Evolutionary conservation across 2,113 vertebrate genomes (phyloP).

Genomic region (Leptodactylus fuscus): DNA sequence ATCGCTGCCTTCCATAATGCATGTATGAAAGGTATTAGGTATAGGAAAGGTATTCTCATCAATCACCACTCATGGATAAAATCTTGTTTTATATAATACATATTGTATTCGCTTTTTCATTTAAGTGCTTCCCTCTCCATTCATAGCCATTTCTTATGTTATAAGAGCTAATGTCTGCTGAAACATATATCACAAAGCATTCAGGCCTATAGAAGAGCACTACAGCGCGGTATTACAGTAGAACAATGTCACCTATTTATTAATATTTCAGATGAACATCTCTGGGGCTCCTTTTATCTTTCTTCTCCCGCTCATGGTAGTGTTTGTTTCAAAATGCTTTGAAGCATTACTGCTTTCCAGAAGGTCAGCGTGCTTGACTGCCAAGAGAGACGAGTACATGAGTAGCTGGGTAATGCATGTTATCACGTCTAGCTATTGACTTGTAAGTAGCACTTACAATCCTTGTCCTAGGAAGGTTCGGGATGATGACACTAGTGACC

Average conservation of each 20-base stretch:
- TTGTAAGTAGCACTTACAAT: constrained; percentile 60
- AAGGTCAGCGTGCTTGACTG: constrained; percentile 58
- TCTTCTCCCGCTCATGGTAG: constrained; percentile 43
- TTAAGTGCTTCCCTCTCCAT: constrained; percentile 38
- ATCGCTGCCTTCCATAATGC: not conserved
- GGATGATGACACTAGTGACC: constrained; percentile 58
- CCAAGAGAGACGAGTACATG: constrained; percentile 53
- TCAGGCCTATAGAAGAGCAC: constrained; percentile 24
- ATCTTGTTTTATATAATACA: not conserved
- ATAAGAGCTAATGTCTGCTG: constrained; percentile 40
- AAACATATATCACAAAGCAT: constrained; percentile 48
- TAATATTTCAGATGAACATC: constrained; percentile 57
- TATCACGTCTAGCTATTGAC: constrained; percentile 60
- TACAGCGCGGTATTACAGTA: constrained; percentile 37
- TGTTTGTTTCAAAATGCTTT: constrained; percentile 61
- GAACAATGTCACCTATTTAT: constrained; percentile 60
- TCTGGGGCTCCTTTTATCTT: constrained; percentile 54
- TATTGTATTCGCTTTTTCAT: not conserved
- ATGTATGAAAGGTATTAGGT: not conserved
- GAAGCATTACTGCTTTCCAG: constrained; percentile 57
- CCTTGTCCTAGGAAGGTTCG: constrained; percentile 55
- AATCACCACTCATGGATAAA: not conserved
- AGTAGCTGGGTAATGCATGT: constrained; percentile 60
- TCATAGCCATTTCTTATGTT: constrained; percentile 27
- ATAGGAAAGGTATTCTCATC: constrained; percentile 5